Conservation (phyloP, 92 coral and sea anemone genomes). For the Palythoa grandis region DNA sequence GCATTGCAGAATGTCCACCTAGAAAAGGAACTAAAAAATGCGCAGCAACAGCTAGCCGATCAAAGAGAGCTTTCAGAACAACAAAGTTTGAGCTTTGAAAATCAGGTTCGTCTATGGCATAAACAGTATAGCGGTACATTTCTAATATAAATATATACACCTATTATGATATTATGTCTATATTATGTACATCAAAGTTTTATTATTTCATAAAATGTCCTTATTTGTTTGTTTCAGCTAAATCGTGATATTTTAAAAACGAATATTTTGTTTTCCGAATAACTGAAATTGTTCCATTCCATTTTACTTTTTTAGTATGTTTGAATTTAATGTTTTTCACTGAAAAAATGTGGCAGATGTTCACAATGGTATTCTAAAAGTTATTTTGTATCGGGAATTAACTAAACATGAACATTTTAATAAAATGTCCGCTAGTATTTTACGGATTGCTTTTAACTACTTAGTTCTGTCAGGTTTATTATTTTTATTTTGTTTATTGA, state of each 20-base stretch:
- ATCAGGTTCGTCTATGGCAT: slow-evolving; percentile 54
- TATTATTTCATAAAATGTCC: too few species aligned
- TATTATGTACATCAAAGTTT: too few species aligned
- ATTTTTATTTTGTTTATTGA: not conserved
- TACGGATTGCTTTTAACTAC: not conserved
- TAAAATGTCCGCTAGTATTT: not conserved
- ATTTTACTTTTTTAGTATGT: too few species aligned
- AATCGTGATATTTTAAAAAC: too few species aligned
- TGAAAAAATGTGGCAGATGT: too few species aligned
- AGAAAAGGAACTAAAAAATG: slow-evolving; percentile 78
- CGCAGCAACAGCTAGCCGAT: slow-evolving; percentile 66
- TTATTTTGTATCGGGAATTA: not conserved
- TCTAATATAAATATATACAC: not conserved
- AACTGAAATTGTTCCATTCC: too few species aligned
- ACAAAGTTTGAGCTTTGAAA: slow-evolving; percentile 72
- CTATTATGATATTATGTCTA: not conserved
- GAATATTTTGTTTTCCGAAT: too few species aligned
- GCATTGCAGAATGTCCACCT: slow-evolving; percentile 73
- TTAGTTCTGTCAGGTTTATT: not conserved
- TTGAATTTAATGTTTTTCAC: too few species aligned
- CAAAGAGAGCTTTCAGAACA: slow-evolving; percentile 79
- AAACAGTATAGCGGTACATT: not conserved
- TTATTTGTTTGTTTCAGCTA: too few species aligned
- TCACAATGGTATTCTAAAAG: not conserved
- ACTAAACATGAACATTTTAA: not conserved